A percentile compares a stretch with the other conserved stretches of the same genome.
phyloP scores from a whole-genome alignment of 2,113 vertebrate species.

The Engraulis encrasicolus region DNA sequence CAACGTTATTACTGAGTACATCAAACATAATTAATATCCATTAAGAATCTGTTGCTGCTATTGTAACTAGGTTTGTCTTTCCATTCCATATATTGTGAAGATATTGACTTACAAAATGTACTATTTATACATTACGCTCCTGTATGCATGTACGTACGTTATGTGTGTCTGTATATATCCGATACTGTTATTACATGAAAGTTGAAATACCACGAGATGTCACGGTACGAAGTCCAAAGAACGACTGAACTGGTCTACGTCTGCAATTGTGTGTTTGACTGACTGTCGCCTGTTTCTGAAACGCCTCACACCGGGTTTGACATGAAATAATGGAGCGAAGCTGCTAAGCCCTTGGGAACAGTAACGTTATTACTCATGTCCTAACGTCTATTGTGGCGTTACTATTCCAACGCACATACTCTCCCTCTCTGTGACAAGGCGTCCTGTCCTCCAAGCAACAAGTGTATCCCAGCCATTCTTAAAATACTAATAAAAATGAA shows the following conservation, averaged over 20 bases:
- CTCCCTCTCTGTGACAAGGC: constrained; percentile 45
- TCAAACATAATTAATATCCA: constrained; percentile 78
- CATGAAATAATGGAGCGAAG: constrained; percentile 50
- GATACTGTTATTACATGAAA: constrained; percentile 73
- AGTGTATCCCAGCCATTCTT: constrained; percentile 49
- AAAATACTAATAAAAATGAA: constrained; percentile 56
- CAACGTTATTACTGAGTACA: constrained; percentile 83
- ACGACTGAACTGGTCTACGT: constrained; percentile 60
- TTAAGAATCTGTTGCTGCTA: constrained; percentile 81
- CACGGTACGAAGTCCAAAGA: constrained; percentile 67
- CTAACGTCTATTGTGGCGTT: constrained; percentile 48
- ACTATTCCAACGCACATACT: constrained; percentile 45
- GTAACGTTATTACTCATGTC: constrained; percentile 52
- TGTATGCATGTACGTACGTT: constrained; percentile 75
- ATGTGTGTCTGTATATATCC: constrained; percentile 76
- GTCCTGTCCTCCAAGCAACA: constrained; percentile 40
- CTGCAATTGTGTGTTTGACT: constrained; percentile 50
- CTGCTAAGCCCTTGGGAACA: constrained; percentile 73
- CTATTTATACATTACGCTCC: constrained; percentile 70
- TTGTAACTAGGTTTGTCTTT: constrained; percentile 82
- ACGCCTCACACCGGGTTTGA: constrained; percentile 58
- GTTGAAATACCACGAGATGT: constrained; percentile 71
- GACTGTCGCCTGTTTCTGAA: constrained; percentile 49
- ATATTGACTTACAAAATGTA: constrained; percentile 79
- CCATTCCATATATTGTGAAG: constrained; percentile 84